Evolutionary conservation across 2,797 vertebrate species (phyloP).

Genomic region (Erethizon dorsatum): DNA sequence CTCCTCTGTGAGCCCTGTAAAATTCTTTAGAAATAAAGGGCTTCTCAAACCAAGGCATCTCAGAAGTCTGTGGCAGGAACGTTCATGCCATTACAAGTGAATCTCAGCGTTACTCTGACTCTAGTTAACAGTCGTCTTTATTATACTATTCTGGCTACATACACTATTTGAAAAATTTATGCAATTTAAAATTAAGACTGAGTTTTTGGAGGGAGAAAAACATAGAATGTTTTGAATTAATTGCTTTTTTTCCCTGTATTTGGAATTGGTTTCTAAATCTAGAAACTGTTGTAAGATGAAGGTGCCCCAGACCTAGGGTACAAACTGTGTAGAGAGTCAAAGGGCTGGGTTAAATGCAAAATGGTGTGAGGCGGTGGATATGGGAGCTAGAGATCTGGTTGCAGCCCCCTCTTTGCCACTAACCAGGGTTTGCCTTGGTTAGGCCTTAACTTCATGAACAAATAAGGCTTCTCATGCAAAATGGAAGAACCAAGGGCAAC

Average conservation of each 20-base stretch:
- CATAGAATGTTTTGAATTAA: not conserved
- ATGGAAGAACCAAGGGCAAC: not conserved
- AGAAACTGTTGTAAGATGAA: not conserved
- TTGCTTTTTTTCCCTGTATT: not conserved
- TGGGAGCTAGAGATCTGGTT: rapidly evolving
- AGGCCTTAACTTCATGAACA: not conserved
- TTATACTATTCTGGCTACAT: not conserved
- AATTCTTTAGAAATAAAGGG: slow-evolving; percentile 40
- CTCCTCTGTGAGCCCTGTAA: not conserved
- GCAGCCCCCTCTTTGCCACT: no score
- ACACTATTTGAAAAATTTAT: not conserved
- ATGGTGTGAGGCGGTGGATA: not conserved
- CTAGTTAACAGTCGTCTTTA: not conserved
- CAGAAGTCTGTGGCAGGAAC: not conserved
- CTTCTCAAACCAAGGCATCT: slow-evolving; percentile 22
- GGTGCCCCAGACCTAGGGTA: not conserved
- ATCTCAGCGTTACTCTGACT: not conserved
- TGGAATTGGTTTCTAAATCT: not conserved
- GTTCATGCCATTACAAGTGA: not conserved
- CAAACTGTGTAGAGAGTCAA: not conserved
- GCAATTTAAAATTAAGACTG: not conserved
- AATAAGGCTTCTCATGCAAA: not conserved
- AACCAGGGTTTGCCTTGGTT: not conserved
- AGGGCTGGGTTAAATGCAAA: not conserved
- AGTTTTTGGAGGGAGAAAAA: not conserved